Evolutionary conservation across 2,888 invertebrate species (phyloP), one percentile per base, ranked within the genome.

Genomic region (Yponomeuta plumbellus): DNA sequence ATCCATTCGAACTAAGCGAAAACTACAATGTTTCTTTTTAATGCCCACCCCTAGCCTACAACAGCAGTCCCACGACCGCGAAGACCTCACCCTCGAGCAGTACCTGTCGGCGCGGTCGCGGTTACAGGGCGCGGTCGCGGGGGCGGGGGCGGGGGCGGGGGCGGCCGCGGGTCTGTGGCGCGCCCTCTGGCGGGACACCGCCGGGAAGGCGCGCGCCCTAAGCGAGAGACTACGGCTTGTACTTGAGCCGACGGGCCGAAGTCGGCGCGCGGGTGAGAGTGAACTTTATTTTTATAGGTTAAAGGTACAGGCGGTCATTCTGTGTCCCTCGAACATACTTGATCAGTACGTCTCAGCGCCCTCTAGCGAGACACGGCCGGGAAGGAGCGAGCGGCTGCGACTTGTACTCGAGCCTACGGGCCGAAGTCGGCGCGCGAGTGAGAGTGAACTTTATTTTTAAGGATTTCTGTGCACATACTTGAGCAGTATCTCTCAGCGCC

Each of bases 331-430:
- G 26, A 0, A 26, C 26, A 26, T 26, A 26, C 20, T 59, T 5
- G 20, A 59, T 5, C 59, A 59, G 59, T 59, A 26, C 26, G 4
- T 4, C 13, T 56, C 6, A 1, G 20, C 20, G 20, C 20, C 20
- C 20, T n/a, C 56, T 56, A 13, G 13, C 26, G 5, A 26, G 26
- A 26, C 26, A 26, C 26, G n/a, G 91, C 92, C 75, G 71, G 91
- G 72, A 80, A 97, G 69, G 96, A 97, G 98, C 72, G 99, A 99
- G 82, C 96, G 98, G 74, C 91, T 99, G 69, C 92, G 99, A 61
- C 93, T 99, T 0, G 97, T 99, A 61, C 86, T 99, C 58, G 99
- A 99, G 81, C 99, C 99, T 0, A 98, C 98, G 0, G 96, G 97
- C 75, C 96, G 98, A 0, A 96, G 98, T 0, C 93, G 98, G 70